Base-by-base conservation (phyloP, 2,888 invertebrate species). In the Aphodius granarius region DNA sequence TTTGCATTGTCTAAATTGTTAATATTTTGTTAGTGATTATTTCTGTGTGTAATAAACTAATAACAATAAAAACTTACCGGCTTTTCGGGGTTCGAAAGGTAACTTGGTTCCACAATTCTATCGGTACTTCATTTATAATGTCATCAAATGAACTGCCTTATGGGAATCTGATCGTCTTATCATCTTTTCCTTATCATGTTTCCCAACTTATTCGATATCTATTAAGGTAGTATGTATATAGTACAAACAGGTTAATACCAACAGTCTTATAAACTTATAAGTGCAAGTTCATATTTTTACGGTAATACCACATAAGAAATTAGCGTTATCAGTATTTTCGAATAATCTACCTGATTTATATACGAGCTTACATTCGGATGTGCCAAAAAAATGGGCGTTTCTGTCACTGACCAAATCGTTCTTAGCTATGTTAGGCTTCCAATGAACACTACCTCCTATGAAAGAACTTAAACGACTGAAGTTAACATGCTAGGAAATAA, bases 221-320 rank as follows among this genome's bases (percentile, higher is more conserved):
- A 68, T 68, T 68, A 68, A 68, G 68, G 68, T 68, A 68, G 68
- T 68, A 23, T 23, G 43, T 43, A 43, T 43, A 43, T 43, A 68
- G 68, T 68, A 68, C 20, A 68, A 68, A 68, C 68, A 68, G 68
- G 68, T 68, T 68, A 68, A 68, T 68, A 68, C 22, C n/a, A 22
- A n/a, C 21, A 68, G 68, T 20, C 19, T 19, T 20, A n/a, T n/a
- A 68, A 20, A 9, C 19, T 19, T 20, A n/a, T n/a, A 68, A 20
- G 18, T 21, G 68, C n/a, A 21, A 19, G 20, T 20, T n/a, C 66
- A 66, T 20, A 20, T 66, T 66, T 66, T 66, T 66, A 18, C 13
- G 9, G 19, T 16, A 66, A 43, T 43, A 13, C 43, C 43, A 43
- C 43, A 3, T 43, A 43, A 43, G 43, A 43, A 43, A 13, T 43